These are phyloP conservation scores for Scolopax mira DNA, from an alignment of 2,113 vertebrate genomes.

Conservation along the genomic window DNA sequence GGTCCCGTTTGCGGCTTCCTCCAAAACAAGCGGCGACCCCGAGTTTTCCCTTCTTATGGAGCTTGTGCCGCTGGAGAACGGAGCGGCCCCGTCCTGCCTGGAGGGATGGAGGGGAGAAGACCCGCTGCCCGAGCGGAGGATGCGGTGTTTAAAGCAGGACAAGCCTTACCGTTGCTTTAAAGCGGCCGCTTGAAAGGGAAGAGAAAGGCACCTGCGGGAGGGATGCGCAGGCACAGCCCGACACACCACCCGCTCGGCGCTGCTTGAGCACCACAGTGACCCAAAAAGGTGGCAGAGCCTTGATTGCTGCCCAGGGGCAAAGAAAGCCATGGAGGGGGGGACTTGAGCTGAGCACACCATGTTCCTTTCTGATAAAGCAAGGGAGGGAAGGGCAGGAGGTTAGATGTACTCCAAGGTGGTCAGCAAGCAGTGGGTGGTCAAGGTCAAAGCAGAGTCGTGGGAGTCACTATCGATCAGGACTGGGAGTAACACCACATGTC, in stretches of 20 bases:
- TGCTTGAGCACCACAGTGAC: neutral
- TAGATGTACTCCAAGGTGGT: accelerated
- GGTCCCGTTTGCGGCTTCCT: neutral
- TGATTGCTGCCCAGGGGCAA: neutral
- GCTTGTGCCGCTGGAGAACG: neutral
- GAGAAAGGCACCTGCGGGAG: neutral
- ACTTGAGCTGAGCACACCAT: accelerated
- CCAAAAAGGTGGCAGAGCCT: neutral
- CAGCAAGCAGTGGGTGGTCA: neutral
- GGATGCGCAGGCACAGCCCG: neutral
- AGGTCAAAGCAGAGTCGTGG: neutral
- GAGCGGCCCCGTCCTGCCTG: neutral
- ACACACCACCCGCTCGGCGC: neutral
- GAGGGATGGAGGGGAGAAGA: neutral
- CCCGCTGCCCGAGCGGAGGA: neutral
- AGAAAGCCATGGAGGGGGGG: neutral
- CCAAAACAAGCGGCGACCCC: neutral
- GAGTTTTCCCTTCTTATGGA: neutral
- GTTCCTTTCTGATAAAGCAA: neutral
- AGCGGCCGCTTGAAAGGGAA: neutral
- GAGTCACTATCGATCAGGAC: accelerated
- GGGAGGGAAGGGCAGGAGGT: accelerated
- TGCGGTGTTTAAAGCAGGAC: neutral
- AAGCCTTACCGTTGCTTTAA: neutral
- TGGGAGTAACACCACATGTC: neutral